A percentile compares a stretch with the other conserved stretches of the same genome.
phyloP scores from a whole-genome alignment of 2,113 vertebrate species.

The Mirounga angustirostris region DNA sequence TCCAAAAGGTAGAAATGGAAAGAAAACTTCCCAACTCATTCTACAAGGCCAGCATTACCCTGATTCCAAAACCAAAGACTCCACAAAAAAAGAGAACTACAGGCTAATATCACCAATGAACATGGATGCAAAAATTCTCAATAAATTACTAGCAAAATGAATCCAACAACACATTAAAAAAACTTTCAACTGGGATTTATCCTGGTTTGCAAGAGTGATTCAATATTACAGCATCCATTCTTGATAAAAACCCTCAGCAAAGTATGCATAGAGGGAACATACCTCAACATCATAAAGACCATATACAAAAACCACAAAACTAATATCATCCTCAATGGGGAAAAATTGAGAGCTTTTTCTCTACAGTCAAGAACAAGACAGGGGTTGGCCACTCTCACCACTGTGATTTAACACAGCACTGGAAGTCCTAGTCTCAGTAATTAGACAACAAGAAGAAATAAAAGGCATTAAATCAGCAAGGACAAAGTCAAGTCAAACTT shows the following conservation, averaged over 20 bases:
- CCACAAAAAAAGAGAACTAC: neutral
- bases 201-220: neutral
- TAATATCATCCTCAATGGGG: neutral
- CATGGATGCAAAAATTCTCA: neutral
- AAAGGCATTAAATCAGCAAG: neutral
- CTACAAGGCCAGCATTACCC: neutral
- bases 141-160: neutral
- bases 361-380: neutral
- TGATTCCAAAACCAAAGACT: neutral
- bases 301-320: neutral
- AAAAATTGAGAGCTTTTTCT: neutral
- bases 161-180: neutral
- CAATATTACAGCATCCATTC: neutral
- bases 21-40: neutral
- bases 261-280: neutral
- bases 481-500: neutral
- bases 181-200: neutral
- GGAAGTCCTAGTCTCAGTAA: neutral
- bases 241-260: neutral
- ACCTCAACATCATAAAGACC: neutral
- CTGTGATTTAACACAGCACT: neutral
- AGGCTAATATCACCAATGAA: neutral
- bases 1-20: neutral
- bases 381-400: neutral
- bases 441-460: neutral